Evolutionary conservation across 2,888 invertebrate genomes (phyloP).

Genomic region (Exephanes ischioxanthus): DNA sequence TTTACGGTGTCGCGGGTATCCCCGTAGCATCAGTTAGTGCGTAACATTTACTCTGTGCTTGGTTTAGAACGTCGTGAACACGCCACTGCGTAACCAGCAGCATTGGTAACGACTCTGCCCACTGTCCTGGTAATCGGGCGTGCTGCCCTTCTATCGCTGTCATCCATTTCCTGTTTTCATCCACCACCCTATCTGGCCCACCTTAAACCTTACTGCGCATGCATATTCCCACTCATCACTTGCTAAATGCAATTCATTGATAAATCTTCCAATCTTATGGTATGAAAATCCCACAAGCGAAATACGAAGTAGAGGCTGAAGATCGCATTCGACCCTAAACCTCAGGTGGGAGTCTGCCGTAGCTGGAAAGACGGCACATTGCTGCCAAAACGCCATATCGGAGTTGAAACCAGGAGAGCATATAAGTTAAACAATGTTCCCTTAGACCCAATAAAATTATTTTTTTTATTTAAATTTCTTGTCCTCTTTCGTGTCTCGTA

Average conservation of each 20-base stretch:
- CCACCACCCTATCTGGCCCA: background rate
- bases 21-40: slow-evolving; percentile 24
- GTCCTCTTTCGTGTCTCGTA: too few species aligned
- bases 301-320: too few species aligned
- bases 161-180: background rate
- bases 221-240: background rate
- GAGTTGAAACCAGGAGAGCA: too few species aligned
- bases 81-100: background rate
- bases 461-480: too few species aligned
- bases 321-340: too few species aligned
- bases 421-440: too few species aligned
- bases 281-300: too few species aligned
- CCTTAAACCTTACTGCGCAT: background rate
- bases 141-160: background rate
- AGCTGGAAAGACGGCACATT: too few species aligned
- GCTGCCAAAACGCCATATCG: too few species aligned
- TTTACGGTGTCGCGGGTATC: slow-evolving; percentile 43
- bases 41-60: slow-evolving; percentile 32
- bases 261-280: background rate
- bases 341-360: too few species aligned
- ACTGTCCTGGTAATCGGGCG: background rate
- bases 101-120: background rate
- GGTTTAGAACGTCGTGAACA: slow-evolving; percentile 41
- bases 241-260: too few species aligned
- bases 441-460: too few species aligned